Conservation (phyloP, 2,113 vertebrate species). For the Trematocara macrostoma region DNA sequence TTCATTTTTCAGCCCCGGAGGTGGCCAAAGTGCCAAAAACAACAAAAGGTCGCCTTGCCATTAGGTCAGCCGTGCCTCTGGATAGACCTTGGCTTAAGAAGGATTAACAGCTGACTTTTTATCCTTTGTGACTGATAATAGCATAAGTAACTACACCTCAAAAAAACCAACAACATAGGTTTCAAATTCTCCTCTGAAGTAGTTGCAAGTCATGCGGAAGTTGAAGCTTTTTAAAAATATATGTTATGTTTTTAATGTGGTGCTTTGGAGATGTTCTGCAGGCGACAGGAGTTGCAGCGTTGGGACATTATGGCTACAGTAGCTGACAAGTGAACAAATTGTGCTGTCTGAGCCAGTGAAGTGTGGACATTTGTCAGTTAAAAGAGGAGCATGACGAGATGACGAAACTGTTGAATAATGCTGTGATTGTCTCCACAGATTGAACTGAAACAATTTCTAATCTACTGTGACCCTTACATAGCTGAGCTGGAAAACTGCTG, state of each 20-base stretch:
- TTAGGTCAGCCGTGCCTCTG: not conserved
- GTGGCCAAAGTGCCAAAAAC: not conserved
- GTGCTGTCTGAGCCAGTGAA: not conserved
- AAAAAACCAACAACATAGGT: not conserved
- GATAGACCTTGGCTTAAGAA: not conserved
- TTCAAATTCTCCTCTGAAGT: not conserved
- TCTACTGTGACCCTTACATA: slow-evolving; percentile 86
- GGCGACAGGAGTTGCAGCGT: not conserved
- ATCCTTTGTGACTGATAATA: not conserved
- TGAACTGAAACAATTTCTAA: slow-evolving; percentile 83
- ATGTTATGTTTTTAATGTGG: not conserved
- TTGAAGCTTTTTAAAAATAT: not conserved
- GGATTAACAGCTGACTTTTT: slow-evolving; percentile 29
- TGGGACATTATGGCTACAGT: not conserved
- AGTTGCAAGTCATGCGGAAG: not conserved
- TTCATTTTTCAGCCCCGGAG: not conserved
- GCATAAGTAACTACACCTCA: not conserved
- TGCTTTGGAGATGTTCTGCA: not conserved
- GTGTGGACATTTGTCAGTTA: not conserved
- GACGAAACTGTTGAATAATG: not conserved
- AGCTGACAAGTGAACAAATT: not conserved
- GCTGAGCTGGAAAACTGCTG: slow-evolving; percentile 83
- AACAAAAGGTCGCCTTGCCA: not conserved
- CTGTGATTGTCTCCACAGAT: slow-evolving; percentile 70
- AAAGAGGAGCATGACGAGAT: not conserved